These are phyloP conservation scores for Chaetodon auriga DNA, from an alignment of 2,113 vertebrate genomes.

Conservation along the genomic window DNA sequence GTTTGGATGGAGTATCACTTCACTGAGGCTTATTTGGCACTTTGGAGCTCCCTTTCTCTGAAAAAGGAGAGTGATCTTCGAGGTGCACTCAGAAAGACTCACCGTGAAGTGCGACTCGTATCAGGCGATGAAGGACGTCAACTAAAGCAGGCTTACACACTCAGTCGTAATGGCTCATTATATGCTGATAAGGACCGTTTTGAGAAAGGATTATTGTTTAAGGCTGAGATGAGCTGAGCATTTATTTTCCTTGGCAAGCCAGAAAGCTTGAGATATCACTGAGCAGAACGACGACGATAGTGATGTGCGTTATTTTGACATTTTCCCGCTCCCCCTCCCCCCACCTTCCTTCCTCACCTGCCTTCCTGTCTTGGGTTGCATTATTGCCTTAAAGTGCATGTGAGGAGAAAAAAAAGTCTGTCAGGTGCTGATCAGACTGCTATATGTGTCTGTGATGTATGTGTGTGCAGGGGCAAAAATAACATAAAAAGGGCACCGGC, in stretches of 20 bases:
- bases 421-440: not conserved
- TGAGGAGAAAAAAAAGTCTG: not conserved
- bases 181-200: slow-evolving; percentile 35
- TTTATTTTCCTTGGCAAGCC: slow-evolving; percentile 19
- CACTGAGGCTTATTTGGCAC: slow-evolving; percentile 27
- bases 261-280: slow-evolving; percentile 21
- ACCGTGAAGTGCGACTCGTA: slow-evolving; percentile 26
- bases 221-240: slow-evolving; percentile 3
- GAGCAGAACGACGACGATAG: slow-evolving; percentile 9
- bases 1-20: slow-evolving; percentile 42
- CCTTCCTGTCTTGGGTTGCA: not conserved
- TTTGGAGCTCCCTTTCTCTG: slow-evolving; percentile 19
- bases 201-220: slow-evolving; percentile 42
- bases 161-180: slow-evolving; percentile 47
- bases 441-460: not conserved
- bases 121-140: slow-evolving; percentile 45
- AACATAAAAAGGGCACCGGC: too few species aligned
- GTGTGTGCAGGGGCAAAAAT: too few species aligned
- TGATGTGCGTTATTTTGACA: slow-evolving; percentile 27
- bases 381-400: not conserved
- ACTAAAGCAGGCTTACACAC: slow-evolving; percentile 1
- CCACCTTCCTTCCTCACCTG: not conserved
- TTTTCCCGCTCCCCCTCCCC: not conserved
- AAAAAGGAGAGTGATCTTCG: slow-evolving; percentile 12
- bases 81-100: slow-evolving; percentile 36